These are phyloP conservation scores for Drosophila flavopinicola DNA, from an alignment of 2,888 invertebrate species.

Conservation along the genomic window DNA sequence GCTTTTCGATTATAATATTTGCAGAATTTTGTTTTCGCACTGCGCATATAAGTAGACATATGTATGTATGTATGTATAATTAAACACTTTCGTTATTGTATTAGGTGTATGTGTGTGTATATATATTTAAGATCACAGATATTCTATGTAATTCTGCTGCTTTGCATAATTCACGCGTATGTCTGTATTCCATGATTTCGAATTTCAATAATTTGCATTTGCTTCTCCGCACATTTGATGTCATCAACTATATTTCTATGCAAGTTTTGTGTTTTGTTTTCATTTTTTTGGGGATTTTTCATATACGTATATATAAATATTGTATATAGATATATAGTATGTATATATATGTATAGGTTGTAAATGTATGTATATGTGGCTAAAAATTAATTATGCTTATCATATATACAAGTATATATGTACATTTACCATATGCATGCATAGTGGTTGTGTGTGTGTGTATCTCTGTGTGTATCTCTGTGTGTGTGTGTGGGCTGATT, in stretches of 20 bases:
- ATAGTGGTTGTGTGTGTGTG: conserved; percentile 22
- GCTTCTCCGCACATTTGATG: conserved; percentile 43
- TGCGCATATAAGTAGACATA: conserved; percentile 24
- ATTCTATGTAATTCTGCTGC: conserved; percentile 83
- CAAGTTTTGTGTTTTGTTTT: conserved; percentile 7
- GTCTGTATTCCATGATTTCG: conserved; percentile 58
- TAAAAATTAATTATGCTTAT: conserved; percentile 42
- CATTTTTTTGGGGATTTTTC: conserved; percentile 15
- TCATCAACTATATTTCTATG: conserved; percentile 9
- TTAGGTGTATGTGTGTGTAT: conserved; percentile 45
- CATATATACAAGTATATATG: conserved; percentile 40
- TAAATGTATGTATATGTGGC: conserved; percentile 54
- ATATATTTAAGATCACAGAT: conserved; percentile 85
- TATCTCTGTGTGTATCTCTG: conserved; percentile 3
- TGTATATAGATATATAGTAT: conserved; percentile 50
- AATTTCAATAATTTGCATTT: conserved; percentile 22
- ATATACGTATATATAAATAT: conserved; percentile 68
- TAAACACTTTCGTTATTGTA: conserved; percentile 22
- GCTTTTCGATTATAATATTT: not conserved
- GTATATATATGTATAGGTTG: conserved; percentile 28
- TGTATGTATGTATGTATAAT: conserved; percentile 25
- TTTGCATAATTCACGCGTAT: conserved; percentile 63
- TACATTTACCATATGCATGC: conserved; percentile 8
- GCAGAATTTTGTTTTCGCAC: too few species aligned
- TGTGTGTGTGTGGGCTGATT: conserved; percentile 17